Base-by-base conservation (phyloP, 2,888 invertebrate genomes). In the Acanthosepion pharaonis region DNA sequence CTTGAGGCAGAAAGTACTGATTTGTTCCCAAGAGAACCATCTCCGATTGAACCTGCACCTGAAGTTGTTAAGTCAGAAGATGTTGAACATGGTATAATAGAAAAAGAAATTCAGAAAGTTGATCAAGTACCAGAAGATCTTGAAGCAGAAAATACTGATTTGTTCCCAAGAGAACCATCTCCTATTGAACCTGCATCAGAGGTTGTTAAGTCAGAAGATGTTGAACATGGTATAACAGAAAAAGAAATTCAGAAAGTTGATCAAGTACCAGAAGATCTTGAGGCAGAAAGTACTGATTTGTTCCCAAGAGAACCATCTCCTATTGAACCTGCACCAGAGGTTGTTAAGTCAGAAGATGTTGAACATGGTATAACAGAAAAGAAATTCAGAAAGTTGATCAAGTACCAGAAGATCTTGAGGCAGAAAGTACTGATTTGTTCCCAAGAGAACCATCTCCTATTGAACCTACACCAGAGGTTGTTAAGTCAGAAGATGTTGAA, bases 1-100 rank as follows among this genome's bases (percentile, higher is more conserved):
- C 64, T 94, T 5, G 42, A 78, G 28, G 28, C 48, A 42, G 91
- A 94, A 49, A 55, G 23, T 49, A 53, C 49, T n/a, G 94, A 94
- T 5, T 28, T 94, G 48, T 94, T 94, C 64, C 94, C 94, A 0
- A 25, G 92, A 18, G 92, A 92, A 92, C 92, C 92, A 48, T 92
- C 92, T 18, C 92, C 92, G 0, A 51, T 92, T 92, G 49, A 92
- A 20, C 48, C 92, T 48, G 25, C 92, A 92, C 6, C 92, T 49
- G 92, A 92, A 25, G 92, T 92, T 18, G 51, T 48, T 20, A 28
- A 92, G 33, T 49, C 49, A 25, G 51, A 92, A 49, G 49, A 42
- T 48, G 48, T 48, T 28, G 92, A 92, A 20, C 92, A 92, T 92
- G 42, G 8, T 23, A 23, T 92, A 18, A 92, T 6, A 5, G 92